phyloP scores from a whole-genome alignment of 2,797 vertebrate genomes.

The Bufotes viridis region DNA sequence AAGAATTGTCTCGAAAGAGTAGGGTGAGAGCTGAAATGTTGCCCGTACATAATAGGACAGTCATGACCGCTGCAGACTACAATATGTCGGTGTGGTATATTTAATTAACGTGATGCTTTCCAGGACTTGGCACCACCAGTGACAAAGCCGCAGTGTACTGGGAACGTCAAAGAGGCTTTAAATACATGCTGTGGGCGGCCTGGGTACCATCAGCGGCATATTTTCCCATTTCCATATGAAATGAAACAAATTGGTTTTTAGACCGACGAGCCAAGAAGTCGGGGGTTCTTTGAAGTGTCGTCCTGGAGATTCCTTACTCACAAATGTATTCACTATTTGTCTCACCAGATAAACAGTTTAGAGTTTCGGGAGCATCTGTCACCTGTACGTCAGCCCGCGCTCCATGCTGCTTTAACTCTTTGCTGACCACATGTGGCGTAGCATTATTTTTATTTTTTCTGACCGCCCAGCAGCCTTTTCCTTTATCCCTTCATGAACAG shows the following conservation, averaged over 20 bases:
- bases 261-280: conserved; percentile 59
- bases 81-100: background rate
- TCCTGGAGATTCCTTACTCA: conserved; percentile 56
- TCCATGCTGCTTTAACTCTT: conserved; percentile 4
- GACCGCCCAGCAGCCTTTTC: conserved; percentile 10
- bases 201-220: conserved; percentile 60
- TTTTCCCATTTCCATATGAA: conserved; percentile 71
- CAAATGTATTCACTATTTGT: conserved; percentile 60
- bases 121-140: conserved; percentile 33
- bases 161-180: conserved; percentile 69
- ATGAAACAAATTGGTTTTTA: conserved; percentile 65
- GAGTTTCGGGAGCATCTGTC: conserved; percentile 72
- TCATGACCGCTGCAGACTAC: background rate
- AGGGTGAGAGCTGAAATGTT: background rate
- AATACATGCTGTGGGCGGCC: conserved; percentile 65
- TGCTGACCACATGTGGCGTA: background rate
- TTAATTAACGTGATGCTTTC: conserved; percentile 28
- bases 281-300: conserved; percentile 40
- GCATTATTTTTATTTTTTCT: background rate
- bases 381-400: conserved; percentile 69
- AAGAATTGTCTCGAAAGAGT: background rate
- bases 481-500: conserved; percentile 38
- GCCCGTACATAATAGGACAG: background rate
- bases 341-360: conserved; percentile 61
- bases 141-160: conserved; percentile 54